Evolutionary conservation across 1,140 invertebrate genomes (phyloP), one percentile per base, ranked within the genome.

Genomic region (Andrena cerasifolii): DNA sequence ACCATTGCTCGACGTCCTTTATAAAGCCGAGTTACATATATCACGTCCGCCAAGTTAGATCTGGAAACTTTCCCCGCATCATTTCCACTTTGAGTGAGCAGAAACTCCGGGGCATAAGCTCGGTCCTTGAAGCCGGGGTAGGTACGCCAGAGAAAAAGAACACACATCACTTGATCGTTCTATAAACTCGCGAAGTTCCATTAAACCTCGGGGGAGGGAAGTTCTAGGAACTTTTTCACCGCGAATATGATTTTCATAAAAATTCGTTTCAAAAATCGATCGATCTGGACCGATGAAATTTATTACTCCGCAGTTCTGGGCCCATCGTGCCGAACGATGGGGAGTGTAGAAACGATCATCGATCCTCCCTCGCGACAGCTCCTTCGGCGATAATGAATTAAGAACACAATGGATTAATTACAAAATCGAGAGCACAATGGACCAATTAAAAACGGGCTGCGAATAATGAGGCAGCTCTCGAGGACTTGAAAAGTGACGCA

Each of bases 371-470:
- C 12, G 61, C n/a, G 4, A 61, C 26, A 24, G n/a, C 8, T 72
- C 14, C 36, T 31, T 45, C n/a, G 5, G n/a, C 18, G n/a, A 24
- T 28, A 61, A 49, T 18, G 36, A 61, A 61, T 72, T 36, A 31
- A 33, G 18, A 12, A 18, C 36, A 72, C 36, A 59, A 59, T 72
- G 28, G 56, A 61, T 26, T 61, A 58, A 61, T 49, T 49, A 40
- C 16, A 43, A 71, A 59, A 56, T 31, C 53, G 28, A 31, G 36
- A 28, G 18, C 31, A 54, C 21, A 36, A 36, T 68, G 18, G 66
- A 16, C 33, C 16, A 14, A 40, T 33, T 68, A 54, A 68, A 33
- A 68, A 36, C 31, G 36, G 16, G n/a, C 49, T 14, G 16, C 18
- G 66, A 68, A 68, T 53, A 68, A 68, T 68, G 33, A 53, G 31